Percentiles rank a stretch among this genome's conserved stretches.
Evolutionary conservation across 2,888 invertebrate species (phyloP).

Genomic region (Nysson spinosus): DNA sequence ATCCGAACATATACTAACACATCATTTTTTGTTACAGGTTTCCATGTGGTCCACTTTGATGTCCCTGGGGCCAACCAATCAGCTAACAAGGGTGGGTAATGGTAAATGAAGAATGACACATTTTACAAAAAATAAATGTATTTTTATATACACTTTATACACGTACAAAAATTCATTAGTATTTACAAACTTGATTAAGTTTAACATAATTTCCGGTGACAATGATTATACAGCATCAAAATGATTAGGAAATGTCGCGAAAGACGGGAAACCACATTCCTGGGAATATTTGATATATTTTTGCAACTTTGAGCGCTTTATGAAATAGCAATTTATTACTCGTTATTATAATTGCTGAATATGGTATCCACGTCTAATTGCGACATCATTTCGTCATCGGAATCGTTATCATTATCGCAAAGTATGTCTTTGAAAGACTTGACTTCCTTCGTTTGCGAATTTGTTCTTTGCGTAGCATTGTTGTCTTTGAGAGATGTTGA

Average conservation of each 20-base stretch:
- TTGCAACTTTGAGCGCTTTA: background rate
- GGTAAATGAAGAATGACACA: no score
- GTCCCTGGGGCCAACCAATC: no score
- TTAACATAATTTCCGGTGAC: no score
- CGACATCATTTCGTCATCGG: constrained; percentile 69
- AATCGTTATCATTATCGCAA: constrained; percentile 47
- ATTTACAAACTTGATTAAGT: constrained; percentile 16
- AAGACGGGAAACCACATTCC: no score
- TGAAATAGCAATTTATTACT: constrained; percentile 5
- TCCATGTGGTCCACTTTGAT: no score
- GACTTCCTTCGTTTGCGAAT: background rate
- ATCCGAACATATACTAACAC: no score
- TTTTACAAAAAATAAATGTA: constrained; percentile 10
- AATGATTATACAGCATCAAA: no score
- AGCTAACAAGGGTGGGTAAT: no score
- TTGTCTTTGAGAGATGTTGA: background rate
- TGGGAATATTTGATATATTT: background rate
- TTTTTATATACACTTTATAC: constrained; percentile 17
- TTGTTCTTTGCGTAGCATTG: background rate
- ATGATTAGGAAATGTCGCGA: background rate
- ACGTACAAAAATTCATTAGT: background rate
- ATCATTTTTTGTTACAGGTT: no score
- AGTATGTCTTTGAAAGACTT: background rate
- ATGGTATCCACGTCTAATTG: constrained; percentile 68
- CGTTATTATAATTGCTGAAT: constrained; percentile 17